Base-by-base conservation (phyloP, 1,140 invertebrate species). In the Diachasma alloeum region DNA sequence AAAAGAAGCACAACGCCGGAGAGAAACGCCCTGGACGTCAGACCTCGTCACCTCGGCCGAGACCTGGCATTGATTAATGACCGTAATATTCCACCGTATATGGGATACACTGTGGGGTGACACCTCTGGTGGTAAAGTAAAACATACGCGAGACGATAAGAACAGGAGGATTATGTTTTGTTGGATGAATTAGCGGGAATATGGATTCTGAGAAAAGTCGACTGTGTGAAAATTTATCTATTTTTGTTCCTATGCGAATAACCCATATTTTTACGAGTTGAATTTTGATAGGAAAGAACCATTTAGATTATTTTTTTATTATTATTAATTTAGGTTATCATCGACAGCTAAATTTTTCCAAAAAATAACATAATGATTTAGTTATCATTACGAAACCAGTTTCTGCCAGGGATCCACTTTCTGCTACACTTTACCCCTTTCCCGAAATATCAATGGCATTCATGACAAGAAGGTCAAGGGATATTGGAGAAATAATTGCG, bases 21-120 rank as follows among this genome's bases (percentile, higher is more conserved):
- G 59, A 68, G 66, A 42, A 37, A 22, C 56, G 46, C 59, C 56
- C 56, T 72, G 69, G 37, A 71, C 73, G 76, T 78, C 76, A 74
- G 59, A 63, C 36, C 76, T 78, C 76, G 76, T 78, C 76, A 78
- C 71, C 72, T 78, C 71, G 17, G 31, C 71, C 53, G 44, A 70
- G 72, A 70, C 39, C 71, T 78, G 76, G 71, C 72, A 72, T 78
- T 78, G 76, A 78, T 78, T 78, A 78, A 78, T 78, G 71, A 72
- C 76, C 72, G 76, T 78, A 78, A 78, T 78, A 78, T 78, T 78
- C 71, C 66, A 46, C 76, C 72, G 71, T 78, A 70, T 73, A 72
- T 26, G 70, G 76, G 15, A 75, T 69, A 42, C 46, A 48, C 37
- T 31, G 6, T 36, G 46, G 26, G 44, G 36, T 76, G 67, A 76